A percentile compares a stretch with the other conserved stretches of the same genome.
These are phyloP conservation scores for Phortica okadai DNA, from an alignment of 2,888 invertebrate genomes.

Conservation along the genomic window DNA sequence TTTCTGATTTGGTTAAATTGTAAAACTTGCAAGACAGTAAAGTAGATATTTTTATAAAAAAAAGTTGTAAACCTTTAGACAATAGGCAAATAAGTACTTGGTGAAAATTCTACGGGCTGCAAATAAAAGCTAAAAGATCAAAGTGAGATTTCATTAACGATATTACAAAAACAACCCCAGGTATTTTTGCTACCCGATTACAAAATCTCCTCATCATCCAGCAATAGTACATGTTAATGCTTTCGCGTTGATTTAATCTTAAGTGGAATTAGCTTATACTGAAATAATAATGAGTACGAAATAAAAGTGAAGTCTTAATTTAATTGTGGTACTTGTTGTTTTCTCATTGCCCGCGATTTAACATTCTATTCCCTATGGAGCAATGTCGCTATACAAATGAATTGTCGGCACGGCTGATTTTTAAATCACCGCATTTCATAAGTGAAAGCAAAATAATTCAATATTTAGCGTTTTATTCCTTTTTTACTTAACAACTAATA, in stretches of 20 bases:
- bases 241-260: conserved; percentile 33
- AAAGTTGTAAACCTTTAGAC: too few relatives aligned
- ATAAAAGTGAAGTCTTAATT: conserved; percentile 28
- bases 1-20: too few relatives aligned
- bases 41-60: too few relatives aligned
- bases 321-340: conserved; percentile 34
- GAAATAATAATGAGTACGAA: conserved; percentile 36
- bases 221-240: background rate
- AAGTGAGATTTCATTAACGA: background rate
- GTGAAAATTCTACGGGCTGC: background rate
- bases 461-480: conserved; percentile 17
- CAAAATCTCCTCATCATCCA: background rate
- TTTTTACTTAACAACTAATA: conserved; percentile 17
- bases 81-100: conserved; percentile 1
- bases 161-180: conserved; percentile 25
- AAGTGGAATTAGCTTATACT: conserved; percentile 28
- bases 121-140: conserved; percentile 10
- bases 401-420: background rate
- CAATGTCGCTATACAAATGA: background rate
- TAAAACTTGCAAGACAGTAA: too few relatives aligned
- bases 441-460: background rate
- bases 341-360: conserved; percentile 20
- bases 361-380: conserved; percentile 1
- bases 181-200: conserved; percentile 1
- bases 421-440: too few relatives aligned